Base-by-base conservation (phyloP, 1,140 invertebrate genomes). In the Mercenaria mercenaria region DNA sequence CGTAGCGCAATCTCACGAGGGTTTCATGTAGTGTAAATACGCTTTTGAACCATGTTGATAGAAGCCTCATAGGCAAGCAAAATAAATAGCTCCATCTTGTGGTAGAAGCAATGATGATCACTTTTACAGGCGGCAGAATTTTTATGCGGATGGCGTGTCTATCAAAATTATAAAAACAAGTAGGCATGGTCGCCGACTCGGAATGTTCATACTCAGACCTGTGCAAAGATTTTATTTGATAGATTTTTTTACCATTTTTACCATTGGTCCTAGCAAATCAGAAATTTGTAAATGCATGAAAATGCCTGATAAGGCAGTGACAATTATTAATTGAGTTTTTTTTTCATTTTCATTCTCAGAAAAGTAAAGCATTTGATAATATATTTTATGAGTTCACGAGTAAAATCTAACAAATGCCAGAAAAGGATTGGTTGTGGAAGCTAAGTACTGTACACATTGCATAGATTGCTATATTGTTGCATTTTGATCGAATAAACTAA, bases 111-210 rank as follows among this genome's bases (percentile, higher is more conserved):
- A 69, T 85, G 64, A 76, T 85, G 83, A 85, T 85, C 39, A 74
- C 41, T 74, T 85, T 85, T 50, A 11, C 83, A 85, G 64, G 29
- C 18, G 26, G 0, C 26, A 43, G 83, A 85, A 74, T 85, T 85
- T 85, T 74, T 74, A 69, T 52, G 41, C 67, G 43, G 32, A 76
- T 74, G 83, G 39, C 67, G 69, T 85, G 83, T 76, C 69, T 67
- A 85, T 85, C 83, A 85, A 85, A 85, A 29, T 74, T 50, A 69
- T 59, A 74, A 56, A 74, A 85, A 85, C 61, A 85, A 85, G 67
- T 74, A 67, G 80, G 80, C 80, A 82, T 82, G 39, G 52, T 79
- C 32, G 50, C 1, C 50, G 41, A 79, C 32, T 79, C 76, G 23
- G 76, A 56, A 79, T 34, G 76, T 56, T 79, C 76, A 52, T 79